phyloP scores from a whole-genome alignment of 1,140 invertebrate genomes.

The Trinorchestia longiramus region DNA sequence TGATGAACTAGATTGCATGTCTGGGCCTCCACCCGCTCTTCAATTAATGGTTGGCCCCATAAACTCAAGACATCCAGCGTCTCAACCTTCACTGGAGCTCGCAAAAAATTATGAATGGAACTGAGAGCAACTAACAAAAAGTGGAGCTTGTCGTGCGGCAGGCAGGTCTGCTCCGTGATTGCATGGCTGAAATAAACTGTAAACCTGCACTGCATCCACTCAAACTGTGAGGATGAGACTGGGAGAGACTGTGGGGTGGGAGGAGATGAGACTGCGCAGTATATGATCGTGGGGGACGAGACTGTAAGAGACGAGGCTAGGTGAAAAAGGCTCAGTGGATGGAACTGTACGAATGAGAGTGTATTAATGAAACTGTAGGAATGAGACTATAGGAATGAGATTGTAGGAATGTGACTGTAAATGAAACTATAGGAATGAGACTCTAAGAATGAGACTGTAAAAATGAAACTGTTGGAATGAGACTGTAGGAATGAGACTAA shows the following conservation, averaged over 20 bases:
- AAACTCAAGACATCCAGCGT: not conserved
- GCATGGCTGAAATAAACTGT: not conserved
- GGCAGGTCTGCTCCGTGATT: not conserved
- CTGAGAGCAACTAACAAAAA: not conserved
- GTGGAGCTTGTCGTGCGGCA: not conserved
- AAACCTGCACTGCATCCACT: not conserved
- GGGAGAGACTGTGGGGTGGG: too few relatives aligned
- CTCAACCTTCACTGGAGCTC: not conserved
- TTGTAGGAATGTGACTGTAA: not conserved
- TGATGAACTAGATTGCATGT: conserved; percentile 30
- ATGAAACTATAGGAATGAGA: too few relatives aligned
- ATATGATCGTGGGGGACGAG: not conserved
- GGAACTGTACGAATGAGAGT: too few relatives aligned
- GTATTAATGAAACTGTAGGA: not conserved
- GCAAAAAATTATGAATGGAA: not conserved
- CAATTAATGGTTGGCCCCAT: conserved; percentile 20
- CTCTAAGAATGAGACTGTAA: too few relatives aligned
- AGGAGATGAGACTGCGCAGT: not conserved
- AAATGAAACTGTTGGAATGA: not conserved
- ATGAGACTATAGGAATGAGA: not conserved
- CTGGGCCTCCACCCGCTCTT: conserved; percentile 1
- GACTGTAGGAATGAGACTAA: not conserved
- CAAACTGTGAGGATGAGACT: not conserved
- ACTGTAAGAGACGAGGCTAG: not conserved
- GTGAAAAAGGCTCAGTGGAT: not conserved